These are phyloP conservation scores for Aspidoscelis tigris DNA, from an alignment of 2,113 vertebrate species.

Conservation along the genomic window DNA sequence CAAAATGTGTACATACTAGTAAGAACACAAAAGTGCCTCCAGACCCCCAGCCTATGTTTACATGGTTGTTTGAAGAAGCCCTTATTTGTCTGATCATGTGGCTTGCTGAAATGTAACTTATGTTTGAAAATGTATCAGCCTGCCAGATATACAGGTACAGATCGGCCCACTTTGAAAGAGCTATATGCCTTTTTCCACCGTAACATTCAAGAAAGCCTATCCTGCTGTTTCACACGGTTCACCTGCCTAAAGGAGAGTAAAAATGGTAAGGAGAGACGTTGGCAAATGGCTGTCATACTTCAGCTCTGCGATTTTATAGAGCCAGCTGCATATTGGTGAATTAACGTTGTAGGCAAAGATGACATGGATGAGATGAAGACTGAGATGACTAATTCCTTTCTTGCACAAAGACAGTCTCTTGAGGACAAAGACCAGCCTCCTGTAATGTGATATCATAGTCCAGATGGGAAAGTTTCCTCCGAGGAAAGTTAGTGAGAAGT, in stretches of 20 bases:
- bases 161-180: constrained; percentile 49
- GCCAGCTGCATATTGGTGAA: constrained; percentile 69
- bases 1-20: background rate
- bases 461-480: constrained; percentile 96
- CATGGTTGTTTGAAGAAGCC: background rate
- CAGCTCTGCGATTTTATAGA: constrained; percentile 69
- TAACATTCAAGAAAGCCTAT: constrained; percentile 50
- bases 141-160: constrained; percentile 51
- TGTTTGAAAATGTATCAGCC: constrained; percentile 48
- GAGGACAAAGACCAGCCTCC: constrained; percentile 97
- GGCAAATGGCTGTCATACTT: constrained; percentile 64
- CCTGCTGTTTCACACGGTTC: constrained; percentile 68
- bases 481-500: constrained; percentile 98
- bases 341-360: constrained; percentile 69
- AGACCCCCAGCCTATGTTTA: background rate
- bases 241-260: constrained; percentile 56
- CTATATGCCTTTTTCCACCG: constrained; percentile 49
- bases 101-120: constrained; percentile 62
- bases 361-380: constrained; percentile 68
- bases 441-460: constrained; percentile 99
- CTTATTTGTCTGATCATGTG: constrained; percentile 1
- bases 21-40: background rate
- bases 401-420: constrained; percentile 99
- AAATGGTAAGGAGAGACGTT: constrained; percentile 49
- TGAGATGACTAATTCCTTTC: constrained; percentile 94